Evolutionary conservation across 2,888 invertebrate genomes (phyloP), one percentile per base, ranked within the genome.

Genomic region (Parnassius glacialis): DNA sequence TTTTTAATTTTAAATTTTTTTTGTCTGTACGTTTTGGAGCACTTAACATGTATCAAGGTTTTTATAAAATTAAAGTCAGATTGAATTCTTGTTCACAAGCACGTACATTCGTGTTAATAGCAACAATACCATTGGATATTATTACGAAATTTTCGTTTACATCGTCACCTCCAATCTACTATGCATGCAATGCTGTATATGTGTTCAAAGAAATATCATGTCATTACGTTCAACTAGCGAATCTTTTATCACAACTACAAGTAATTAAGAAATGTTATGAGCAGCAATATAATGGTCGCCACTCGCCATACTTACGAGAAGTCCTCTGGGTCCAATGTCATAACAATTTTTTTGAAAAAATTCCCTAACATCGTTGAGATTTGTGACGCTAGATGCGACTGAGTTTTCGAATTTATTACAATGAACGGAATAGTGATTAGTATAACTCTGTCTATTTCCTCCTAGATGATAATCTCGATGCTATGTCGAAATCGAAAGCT

Each of bases 281-380:
- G 57, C 11, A 16, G 9, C 50, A 50, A 57, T 51, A 57, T 57
- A 51, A 57, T 43, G 57, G 43, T 9, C 43, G 42, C 50, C 50
- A 51, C 10, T n/a, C n/a, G n/a, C 50, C 50, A 51, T n/a, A 42
- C 7, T 5, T 34, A 34, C 34, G 34, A 51, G 41, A 57, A 25
- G 20, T 12, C 45, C 16, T 2, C 42, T 10, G 34, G 50, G 10
- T 48, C 34, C 16, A 16, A n/a, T n/a, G 11, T 9, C n/a, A 9
- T n/a, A 5, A 7, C 7, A 3, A 12, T n/a, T n/a, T n/a, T n/a
- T 45, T 12, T 12, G 10, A 10, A 45, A n/a, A 5, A 10, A n/a
- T 45, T 7, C 13, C 34, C 3, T 9, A 25, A 25, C 25, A 25
- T 25, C 25, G 25, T 25, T 25, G 7, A 25, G 25, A 25, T 25